Conservation (phyloP, 2,797 vertebrate genomes). For the Mus spretus region DNA sequence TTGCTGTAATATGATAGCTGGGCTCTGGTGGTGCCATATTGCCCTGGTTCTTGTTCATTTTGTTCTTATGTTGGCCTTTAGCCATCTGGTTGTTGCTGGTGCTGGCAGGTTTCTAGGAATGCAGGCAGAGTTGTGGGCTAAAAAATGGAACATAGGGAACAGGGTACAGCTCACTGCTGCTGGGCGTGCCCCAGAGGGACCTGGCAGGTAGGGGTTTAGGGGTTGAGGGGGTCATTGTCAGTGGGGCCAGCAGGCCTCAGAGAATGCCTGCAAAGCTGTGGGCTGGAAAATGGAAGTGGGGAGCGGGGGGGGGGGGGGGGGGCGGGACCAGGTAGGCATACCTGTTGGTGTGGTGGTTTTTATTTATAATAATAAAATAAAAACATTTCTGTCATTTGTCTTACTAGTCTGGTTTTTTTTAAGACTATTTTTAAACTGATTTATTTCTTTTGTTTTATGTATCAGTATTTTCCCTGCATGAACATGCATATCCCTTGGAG, state of each 20-base stretch:
- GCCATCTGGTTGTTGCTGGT: not conserved
- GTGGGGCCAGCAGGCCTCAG: not conserved
- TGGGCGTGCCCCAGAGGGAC: not conserved
- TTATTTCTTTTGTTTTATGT: not conserved
- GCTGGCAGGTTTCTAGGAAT: not conserved
- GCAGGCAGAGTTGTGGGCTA: not conserved
- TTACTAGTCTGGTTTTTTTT: constrained; percentile 61
- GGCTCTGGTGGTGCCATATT: not conserved
- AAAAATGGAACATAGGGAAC: not conserved
- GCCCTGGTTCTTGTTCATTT: not conserved
- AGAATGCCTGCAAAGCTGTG: not conserved
- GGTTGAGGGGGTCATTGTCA: not conserved
- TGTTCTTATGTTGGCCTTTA: not conserved
- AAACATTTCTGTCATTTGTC: constrained; percentile 22
- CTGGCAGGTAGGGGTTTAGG: not conserved
- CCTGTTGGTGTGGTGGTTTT: constrained; percentile 41
- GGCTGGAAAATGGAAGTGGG: not conserved
- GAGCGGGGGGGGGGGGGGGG: too few relatives aligned
- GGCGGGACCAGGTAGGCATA: not conserved
- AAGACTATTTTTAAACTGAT: not conserved
- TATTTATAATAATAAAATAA: constrained; percentile 60
- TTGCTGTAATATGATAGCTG: not conserved
- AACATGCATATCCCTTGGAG: not conserved
- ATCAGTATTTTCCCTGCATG: not conserved
- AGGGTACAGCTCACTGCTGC: not conserved